phyloP scores from a whole-genome alignment of 2,797 vertebrate species.

The Myotis vivesi region DNA sequence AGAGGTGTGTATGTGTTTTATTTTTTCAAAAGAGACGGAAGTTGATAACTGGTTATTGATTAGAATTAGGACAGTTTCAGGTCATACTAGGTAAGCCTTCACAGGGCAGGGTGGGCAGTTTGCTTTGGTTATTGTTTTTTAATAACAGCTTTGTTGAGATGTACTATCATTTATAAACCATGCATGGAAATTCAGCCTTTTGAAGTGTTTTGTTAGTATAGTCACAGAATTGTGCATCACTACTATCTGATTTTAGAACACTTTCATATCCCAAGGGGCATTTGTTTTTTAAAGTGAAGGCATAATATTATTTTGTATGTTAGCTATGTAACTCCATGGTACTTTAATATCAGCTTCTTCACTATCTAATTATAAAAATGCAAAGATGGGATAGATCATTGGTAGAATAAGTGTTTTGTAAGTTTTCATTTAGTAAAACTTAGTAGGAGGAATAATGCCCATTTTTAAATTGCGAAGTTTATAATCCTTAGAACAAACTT shows the following conservation, averaged over 20 bases:
- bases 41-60: background rate
- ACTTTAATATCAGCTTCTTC: background rate
- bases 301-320: background rate
- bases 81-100: background rate
- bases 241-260: slow-evolving; percentile 15
- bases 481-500: background rate
- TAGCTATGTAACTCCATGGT: slow-evolving; percentile 15
- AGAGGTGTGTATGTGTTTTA: background rate
- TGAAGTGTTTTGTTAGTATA: background rate
- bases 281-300: slow-evolving; percentile 49
- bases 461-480: slow-evolving; percentile 21
- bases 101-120: background rate
- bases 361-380: slow-evolving; percentile 20
- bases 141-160: background rate
- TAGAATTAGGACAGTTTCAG: slow-evolving; percentile 6
- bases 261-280: background rate
- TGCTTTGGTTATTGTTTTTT: background rate
- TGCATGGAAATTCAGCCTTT: background rate
- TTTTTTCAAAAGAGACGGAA: background rate
- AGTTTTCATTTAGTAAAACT: slow-evolving; percentile 40
- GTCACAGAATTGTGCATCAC: background rate
- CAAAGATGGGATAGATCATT: background rate
- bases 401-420: background rate
- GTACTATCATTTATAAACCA: background rate
- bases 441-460: slow-evolving; percentile 11